These are phyloP conservation scores for Zelostemma sp. DNA, from an alignment of 1,140 invertebrate species.

Conservation along the genomic window DNA sequence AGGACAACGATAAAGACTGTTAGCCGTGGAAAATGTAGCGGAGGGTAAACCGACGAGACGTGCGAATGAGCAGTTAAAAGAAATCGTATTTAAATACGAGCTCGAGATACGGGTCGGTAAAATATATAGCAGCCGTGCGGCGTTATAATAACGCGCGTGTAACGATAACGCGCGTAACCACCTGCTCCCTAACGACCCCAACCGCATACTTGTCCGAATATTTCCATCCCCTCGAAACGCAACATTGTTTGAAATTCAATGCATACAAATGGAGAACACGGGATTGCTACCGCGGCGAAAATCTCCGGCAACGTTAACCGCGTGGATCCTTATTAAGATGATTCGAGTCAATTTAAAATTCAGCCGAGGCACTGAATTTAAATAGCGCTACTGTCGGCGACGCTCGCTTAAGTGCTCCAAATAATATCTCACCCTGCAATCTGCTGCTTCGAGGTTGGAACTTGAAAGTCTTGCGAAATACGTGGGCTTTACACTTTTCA, in stretches of 20 bases:
- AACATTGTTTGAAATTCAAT: constrained; percentile 47
- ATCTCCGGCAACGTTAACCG: constrained; percentile 22
- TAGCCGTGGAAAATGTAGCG: too few relatives aligned
- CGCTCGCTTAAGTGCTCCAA: constrained; percentile 41
- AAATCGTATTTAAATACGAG: too few relatives aligned
- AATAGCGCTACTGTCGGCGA: constrained; percentile 28
- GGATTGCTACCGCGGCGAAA: constrained; percentile 34
- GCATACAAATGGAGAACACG: constrained; percentile 40
- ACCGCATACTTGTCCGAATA: constrained; percentile 17
- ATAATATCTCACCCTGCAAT: constrained; percentile 36
- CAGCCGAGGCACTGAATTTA: constrained; percentile 37
- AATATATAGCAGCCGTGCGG: too few relatives aligned
- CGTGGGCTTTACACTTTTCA: neutral
- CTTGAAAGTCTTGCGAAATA: neutral
- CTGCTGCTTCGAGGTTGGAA: constrained; percentile 18
- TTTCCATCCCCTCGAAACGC: constrained; percentile 39
- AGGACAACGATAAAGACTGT: too few relatives aligned
- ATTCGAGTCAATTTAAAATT: constrained; percentile 45
- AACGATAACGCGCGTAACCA: constrained; percentile 26
- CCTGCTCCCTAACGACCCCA: constrained; percentile 23
- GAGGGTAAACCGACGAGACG: too few relatives aligned
- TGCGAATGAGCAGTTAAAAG: too few relatives aligned
- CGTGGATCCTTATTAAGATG: constrained; percentile 42
- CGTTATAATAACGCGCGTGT: too few relatives aligned
- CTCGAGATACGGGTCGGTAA: too few relatives aligned